A percentile compares a stretch with the other conserved stretches of the same genome.
Conservation (phyloP, 2,888 invertebrate genomes). For the Thymelicus acteon region DNA sequence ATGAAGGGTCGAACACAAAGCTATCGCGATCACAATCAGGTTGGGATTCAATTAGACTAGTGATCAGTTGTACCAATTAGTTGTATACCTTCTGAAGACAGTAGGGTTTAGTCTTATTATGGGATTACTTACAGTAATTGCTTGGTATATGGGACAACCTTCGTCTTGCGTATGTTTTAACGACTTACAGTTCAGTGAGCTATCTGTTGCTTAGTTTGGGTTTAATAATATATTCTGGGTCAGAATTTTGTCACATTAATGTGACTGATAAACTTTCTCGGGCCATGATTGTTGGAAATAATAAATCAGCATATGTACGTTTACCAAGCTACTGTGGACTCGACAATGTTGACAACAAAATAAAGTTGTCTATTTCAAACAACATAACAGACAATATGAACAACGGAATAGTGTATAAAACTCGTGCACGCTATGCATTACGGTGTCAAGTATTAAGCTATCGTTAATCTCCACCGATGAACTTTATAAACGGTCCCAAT, state of each 20-base stretch:
- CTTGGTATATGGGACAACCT: neutral
- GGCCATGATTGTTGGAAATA: too few relatives aligned
- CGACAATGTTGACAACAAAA: too few relatives aligned
- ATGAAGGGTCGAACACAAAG: slow-evolving; percentile 21
- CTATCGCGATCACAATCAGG: slow-evolving; percentile 22
- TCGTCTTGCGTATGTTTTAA: neutral
- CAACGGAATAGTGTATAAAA: slow-evolving; percentile 1
- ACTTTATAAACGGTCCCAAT: slow-evolving; percentile 23
- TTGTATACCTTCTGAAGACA: slow-evolving; percentile 30
- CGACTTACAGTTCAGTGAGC: too few relatives aligned
- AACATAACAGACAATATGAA: neutral
- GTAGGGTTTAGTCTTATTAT: neutral
- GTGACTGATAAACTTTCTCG: too few relatives aligned
- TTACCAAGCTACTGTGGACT: too few relatives aligned
- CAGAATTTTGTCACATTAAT: too few relatives aligned
- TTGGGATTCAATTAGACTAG: slow-evolving; percentile 25
- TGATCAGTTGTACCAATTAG: slow-evolving; percentile 32
- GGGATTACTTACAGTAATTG: slow-evolving; percentile 27
- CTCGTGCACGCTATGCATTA: neutral
- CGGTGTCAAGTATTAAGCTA: neutral
- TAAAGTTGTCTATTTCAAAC: neutral
- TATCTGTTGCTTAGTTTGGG: too few relatives aligned
- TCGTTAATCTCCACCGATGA: slow-evolving; percentile 9
- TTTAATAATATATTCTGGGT: too few relatives aligned
- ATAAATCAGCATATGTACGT: too few relatives aligned